These are phyloP conservation scores for Ceratothoa steindachneri DNA, from an alignment of 2,888 invertebrate species.

Conservation along the genomic window DNA sequence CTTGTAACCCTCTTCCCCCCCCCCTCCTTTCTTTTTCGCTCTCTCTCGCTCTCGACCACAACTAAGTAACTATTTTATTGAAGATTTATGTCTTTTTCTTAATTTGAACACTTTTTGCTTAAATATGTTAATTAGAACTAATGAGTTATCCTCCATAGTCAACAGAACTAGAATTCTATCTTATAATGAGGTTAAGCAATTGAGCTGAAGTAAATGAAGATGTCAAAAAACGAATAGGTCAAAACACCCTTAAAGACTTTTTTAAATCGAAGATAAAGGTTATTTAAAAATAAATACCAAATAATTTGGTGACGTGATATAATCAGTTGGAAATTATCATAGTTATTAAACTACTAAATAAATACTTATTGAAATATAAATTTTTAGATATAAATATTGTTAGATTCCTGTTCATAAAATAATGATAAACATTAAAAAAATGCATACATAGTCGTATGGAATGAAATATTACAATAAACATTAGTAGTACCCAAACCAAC, in stretches of 20 bases:
- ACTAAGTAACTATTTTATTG: neutral
- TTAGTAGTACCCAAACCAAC: too few species aligned
- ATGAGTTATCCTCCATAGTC: too few species aligned
- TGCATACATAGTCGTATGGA: neutral
- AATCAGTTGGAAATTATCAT: too few species aligned
- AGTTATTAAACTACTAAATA: neutral
- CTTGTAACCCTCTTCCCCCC: neutral
- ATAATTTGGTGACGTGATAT: too few species aligned
- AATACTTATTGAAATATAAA: conserved; percentile 1
- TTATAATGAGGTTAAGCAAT: too few species aligned
- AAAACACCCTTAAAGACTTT: too few species aligned
- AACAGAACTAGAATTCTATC: too few species aligned
- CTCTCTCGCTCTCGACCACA: neutral
- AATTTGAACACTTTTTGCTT: neutral
- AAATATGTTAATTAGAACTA: neutral
- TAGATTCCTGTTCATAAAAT: neutral
- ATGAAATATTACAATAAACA: neutral
- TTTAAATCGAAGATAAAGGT: too few species aligned
- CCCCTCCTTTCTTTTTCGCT: neutral
- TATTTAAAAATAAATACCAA: too few species aligned
- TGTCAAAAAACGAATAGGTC: too few species aligned
- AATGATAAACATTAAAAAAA: too few species aligned
- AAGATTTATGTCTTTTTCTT: neutral
- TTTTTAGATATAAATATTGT: conserved; percentile 2
- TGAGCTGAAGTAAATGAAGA: too few species aligned